phyloP scores from a whole-genome alignment of 2,113 vertebrate genomes.

The Ageneiosus marmoratus region DNA sequence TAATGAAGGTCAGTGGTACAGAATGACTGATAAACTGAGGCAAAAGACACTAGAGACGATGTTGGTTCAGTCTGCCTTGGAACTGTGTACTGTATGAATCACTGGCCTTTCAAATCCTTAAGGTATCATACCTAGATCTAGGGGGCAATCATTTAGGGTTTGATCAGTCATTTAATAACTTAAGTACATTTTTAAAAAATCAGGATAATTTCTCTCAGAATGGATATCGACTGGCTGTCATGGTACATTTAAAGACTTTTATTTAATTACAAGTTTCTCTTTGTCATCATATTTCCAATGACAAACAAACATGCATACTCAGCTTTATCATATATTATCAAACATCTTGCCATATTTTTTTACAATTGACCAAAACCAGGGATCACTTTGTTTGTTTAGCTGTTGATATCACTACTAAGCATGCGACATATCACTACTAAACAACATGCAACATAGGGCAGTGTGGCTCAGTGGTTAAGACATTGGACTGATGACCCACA shows the following conservation, averaged over 20 bases:
- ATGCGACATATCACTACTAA: background rate
- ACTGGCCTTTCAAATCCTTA: background rate
- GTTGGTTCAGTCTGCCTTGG: no score
- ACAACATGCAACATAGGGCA: no score
- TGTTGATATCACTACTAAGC: no score
- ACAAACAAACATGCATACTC: background rate
- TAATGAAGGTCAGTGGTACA: slow-evolving; percentile 12
- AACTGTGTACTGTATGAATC: background rate
- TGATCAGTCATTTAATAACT: slow-evolving; percentile 4
- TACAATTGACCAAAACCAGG: background rate
- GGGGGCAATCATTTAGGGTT: background rate
- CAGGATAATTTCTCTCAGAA: slow-evolving; percentile 29
- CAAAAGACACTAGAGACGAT: background rate
- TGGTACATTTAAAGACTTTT: slow-evolving; percentile 41
- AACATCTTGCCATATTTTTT: background rate
- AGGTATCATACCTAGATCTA: background rate
- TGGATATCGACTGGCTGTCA: slow-evolving; percentile 28
- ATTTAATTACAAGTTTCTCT: no score
- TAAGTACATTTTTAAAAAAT: background rate
- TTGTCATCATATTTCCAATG: no score
- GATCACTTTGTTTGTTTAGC: background rate
- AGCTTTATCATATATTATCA: background rate
- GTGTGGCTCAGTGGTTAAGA: no score
- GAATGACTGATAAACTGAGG: background rate
- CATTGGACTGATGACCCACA: no score